A percentile compares a stretch with the other conserved stretches of the same genome.
phyloP scores from a whole-genome alignment of 2,888 invertebrate species.

The Calameuta idolon region DNA sequence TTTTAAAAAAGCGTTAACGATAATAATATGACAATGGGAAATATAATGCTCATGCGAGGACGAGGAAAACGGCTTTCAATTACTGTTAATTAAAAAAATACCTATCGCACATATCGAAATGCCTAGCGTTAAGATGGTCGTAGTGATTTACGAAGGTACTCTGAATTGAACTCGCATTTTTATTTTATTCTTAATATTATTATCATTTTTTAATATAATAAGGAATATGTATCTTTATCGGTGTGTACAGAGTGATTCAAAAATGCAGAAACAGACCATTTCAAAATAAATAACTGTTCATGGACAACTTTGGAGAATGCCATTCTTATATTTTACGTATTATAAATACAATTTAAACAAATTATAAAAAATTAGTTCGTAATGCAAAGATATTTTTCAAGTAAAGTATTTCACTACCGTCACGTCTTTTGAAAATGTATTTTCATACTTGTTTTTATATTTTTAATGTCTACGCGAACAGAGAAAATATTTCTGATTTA shows the following conservation, averaged over 20 bases:
- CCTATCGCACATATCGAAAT: not conserved
- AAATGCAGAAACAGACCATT: not conserved
- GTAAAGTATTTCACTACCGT: not conserved
- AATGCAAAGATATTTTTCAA: not conserved
- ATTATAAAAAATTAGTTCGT: not conserved
- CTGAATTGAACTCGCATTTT: not conserved
- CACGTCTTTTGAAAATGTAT: not conserved
- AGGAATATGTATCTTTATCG: not conserved
- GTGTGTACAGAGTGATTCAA: not conserved
- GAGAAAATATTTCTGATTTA: not conserved
- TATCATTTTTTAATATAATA: not conserved
- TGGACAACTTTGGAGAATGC: not conserved
- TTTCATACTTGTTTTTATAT: not conserved
- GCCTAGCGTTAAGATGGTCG: not conserved
- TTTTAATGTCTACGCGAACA: not conserved
- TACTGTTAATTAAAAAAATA: not conserved
- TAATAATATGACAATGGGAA: not conserved
- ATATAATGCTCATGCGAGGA: not conserved
- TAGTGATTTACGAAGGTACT: not conserved
- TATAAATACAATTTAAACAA: not conserved
- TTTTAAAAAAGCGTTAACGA: not conserved
- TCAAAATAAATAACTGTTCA: not conserved
- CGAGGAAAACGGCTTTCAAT: not conserved
- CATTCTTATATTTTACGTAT: not conserved
- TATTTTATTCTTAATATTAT: not conserved